Evolutionary conservation across 2,888 invertebrate genomes (phyloP), one percentile per base, ranked within the genome.

Genomic region (Lissocephala sabroskyi): DNA sequence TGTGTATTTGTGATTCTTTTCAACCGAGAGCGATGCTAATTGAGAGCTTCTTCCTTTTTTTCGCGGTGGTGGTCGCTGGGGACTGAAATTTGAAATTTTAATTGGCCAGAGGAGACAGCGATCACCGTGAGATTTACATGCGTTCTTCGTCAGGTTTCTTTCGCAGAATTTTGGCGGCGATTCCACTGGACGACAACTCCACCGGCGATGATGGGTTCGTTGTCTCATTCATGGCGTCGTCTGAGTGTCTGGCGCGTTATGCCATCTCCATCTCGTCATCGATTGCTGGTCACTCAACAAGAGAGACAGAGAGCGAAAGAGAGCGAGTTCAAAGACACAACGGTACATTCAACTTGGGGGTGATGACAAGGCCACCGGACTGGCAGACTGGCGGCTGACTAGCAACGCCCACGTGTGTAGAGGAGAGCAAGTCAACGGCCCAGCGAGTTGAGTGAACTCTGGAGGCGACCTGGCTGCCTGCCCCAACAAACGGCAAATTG

Each of bases 401-500:
- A 7, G 23, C 37, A n/a, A 49, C 67, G 61, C 70, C 64, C 67
- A 73, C 70, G 74, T 73, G 68, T 49, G 33, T 36, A 44, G 43
- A 28, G 39, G 11, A 6, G 32, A 41, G 18, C 18, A 63, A 64
- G 68, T 70, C 68, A 74, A 62, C 74, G 58, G 43, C 73, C 73
- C 51, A 14, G 28, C 54, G 66, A 54, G 68, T 70, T 70, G 70
- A 70, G 53, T 70, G 68, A 70, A 68, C 68, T 57, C 45, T 45
- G 17, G 23, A 23, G 7, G 23, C 28, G 32, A 23, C 23, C 23
- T 33, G 42, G 35, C 10, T 61, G 68, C 74, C 68, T 70, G 68
- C 68, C 68, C 68, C 68, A 70, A 70, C 68, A 70, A 68, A 70
- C 70, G 70, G 62, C 74, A 68, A 70, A 74, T 66, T 68, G 74